These are phyloP conservation scores for Cataglyphis cursor DNA, from an alignment of 2,888 invertebrate genomes.

Conservation along the genomic window DNA sequence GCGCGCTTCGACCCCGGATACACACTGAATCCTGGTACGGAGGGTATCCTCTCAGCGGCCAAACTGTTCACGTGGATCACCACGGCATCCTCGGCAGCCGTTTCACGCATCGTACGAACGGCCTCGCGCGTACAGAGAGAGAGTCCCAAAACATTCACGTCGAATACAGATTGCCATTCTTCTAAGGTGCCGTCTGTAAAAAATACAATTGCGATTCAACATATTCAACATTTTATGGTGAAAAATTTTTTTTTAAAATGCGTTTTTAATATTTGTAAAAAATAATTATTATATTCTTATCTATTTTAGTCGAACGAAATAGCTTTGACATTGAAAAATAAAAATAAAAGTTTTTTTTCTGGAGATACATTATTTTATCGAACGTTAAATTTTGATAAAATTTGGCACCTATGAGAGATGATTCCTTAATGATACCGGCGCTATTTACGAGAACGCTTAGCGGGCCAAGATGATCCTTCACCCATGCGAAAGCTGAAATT, in stretches of 20 bases:
- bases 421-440: slow-evolving; percentile 86
- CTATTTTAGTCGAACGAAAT: not conserved
- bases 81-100: slow-evolving; percentile 87
- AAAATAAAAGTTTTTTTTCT: not conserved
- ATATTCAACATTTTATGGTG: not conserved
- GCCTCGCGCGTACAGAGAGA: slow-evolving; percentile 89
- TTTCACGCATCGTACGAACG: slow-evolving; percentile 88
- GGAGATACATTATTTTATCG: not conserved
- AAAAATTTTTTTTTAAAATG: not conserved
- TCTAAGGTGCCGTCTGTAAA: slow-evolving; percentile 78
- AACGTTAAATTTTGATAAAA: not conserved
- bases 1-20: slow-evolving; percentile 89
- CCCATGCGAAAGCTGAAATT: slow-evolving; percentile 76
- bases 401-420: slow-evolving; percentile 78
- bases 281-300: slow-evolving; percentile 6
- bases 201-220: not conserved
- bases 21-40: slow-evolving; percentile 87
- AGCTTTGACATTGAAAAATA: not conserved
- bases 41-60: slow-evolving; percentile 87
- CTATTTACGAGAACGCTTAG: slow-evolving; percentile 87
- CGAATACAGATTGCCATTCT: slow-evolving; percentile 86
- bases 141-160: slow-evolving; percentile 88
- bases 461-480: slow-evolving; percentile 83
- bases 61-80: slow-evolving; percentile 89
- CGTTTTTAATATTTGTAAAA: not conserved